Base-by-base conservation (phyloP, 2,113 vertebrate species). In the Gallinago paraguaiae region DNA sequence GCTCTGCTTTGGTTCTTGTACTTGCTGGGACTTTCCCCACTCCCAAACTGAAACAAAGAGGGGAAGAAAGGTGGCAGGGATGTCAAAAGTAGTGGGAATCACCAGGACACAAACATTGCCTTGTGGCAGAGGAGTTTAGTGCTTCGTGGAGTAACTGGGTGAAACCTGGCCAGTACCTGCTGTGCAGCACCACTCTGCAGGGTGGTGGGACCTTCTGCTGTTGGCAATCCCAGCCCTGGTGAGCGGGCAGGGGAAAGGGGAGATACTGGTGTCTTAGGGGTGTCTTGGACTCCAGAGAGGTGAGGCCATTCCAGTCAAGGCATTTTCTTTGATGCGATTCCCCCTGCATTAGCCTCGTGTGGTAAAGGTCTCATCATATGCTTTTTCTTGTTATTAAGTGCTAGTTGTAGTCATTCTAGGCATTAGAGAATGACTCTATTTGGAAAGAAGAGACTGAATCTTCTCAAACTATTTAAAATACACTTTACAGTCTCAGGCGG, bases 91-190 rank as follows among this genome's bases (percentile, higher is more conserved):
- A 41, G 24, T 0, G 4, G 27, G 53, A 53, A 35, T 39, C 43
- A 37, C 25, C 18, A 45, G 8, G 17, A 31, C 2, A 11, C 39
- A 25, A 12, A 37, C 0, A 0, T 27, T 64, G 31, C 68, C 6
- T 31, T 17, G 14, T 63, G 28, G 16, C 20, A 39, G 75, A 64
- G 68, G 37, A 39, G 17, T 46, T 80, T 8, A n/a, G 24, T 45
- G 56, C 20, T 35, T 75, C 20, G 5, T 1, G 2, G 43, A n/a
- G 43, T 51, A 17, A 71, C 17, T 33, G 33, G 6, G n/a, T 48
- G 59, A 27, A 46, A 60, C 15, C n/a, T 1, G 13, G 22, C 67
- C 33, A 46, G 30, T 77, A 35, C 37, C 31, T 63, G 23, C 43
- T 71, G 23, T 8, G 43, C 27, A 45, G 8, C 39, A 7, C 24